These are phyloP conservation scores for Montipora capitata DNA, from an alignment of 92 coral and sea anemone genomes.

Conservation along the genomic window DNA sequence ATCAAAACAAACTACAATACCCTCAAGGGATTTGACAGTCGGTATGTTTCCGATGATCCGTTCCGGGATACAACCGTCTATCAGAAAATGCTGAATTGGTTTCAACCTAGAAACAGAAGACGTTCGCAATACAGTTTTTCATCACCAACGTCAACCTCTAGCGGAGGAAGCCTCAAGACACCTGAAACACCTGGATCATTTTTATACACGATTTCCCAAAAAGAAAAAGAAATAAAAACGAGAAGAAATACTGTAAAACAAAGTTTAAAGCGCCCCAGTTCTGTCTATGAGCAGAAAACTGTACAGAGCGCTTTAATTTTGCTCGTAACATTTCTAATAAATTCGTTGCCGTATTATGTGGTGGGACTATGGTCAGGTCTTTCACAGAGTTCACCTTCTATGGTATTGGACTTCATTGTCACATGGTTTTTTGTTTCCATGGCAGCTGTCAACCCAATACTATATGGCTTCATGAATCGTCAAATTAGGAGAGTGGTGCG, in stretches of 20 bases:
- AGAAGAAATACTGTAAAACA: conserved; percentile 37
- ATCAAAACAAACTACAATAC: conserved; percentile 60
- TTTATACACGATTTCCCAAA: conserved; percentile 14
- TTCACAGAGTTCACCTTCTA: conserved; percentile 68
- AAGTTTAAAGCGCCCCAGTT: conserved; percentile 63
- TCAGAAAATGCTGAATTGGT: conserved; percentile 25
- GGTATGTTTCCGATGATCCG: conserved; percentile 7
- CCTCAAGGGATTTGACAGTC: conserved; percentile 51
- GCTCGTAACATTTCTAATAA: conserved; percentile 73
- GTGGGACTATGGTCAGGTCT: conserved; percentile 76
- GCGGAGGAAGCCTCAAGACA: conserved; percentile 25
- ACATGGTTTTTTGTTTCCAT: conserved; percentile 81
- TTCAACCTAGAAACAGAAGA: neutral
- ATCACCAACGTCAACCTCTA: conserved; percentile 43
- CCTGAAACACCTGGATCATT: conserved; percentile 37
- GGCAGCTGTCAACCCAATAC: conserved; percentile 89
- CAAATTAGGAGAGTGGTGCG: conserved; percentile 81
- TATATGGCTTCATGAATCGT: conserved; percentile 93
- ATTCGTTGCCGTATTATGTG: conserved; percentile 83
- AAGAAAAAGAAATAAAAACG: conserved; percentile 13
- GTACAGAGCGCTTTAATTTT: conserved; percentile 84
- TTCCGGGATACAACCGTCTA: neutral
- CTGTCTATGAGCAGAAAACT: conserved; percentile 86
- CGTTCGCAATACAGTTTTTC: conserved; percentile 15
- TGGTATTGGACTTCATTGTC: conserved; percentile 81